Conservation (phyloP, 2,888 invertebrate genomes). For the Calameuta filiformis region DNA sequence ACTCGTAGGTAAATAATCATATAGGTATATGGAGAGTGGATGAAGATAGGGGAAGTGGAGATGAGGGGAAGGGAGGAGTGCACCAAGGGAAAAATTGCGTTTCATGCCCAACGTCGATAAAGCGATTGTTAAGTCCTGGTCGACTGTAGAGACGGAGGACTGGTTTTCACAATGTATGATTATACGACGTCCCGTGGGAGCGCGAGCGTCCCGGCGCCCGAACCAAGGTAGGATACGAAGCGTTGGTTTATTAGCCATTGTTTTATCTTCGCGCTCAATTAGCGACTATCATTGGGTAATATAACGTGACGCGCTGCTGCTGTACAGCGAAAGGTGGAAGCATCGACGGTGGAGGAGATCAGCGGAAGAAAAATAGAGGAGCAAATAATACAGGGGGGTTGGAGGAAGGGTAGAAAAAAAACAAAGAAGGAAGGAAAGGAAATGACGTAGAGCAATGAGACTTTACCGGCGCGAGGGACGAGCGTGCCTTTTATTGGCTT, state of each 20-base stretch:
- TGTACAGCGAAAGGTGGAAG: slow-evolving; percentile 36
- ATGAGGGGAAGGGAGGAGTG: neutral
- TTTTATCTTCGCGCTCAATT: slow-evolving; percentile 66
- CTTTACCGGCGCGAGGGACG: neutral
- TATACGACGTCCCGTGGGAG: slow-evolving; percentile 53
- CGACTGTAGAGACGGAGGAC: slow-evolving; percentile 39
- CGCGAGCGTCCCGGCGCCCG: slow-evolving; percentile 12
- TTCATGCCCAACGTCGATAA: neutral
- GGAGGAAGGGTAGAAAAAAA: neutral
- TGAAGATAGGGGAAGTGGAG: neutral
- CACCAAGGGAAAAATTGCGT: neutral
- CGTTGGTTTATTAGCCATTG: slow-evolving; percentile 60
- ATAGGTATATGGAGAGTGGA: neutral
- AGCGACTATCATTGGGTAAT: slow-evolving; percentile 65
- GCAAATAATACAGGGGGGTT: neutral
- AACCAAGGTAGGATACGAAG: slow-evolving; percentile 31
- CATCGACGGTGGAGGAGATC: neutral
- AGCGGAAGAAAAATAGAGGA: neutral
- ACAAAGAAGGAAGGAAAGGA: slow-evolving; percentile 1
- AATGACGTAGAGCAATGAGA: neutral
- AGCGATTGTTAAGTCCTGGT: neutral
- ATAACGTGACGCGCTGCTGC: slow-evolving; percentile 58
- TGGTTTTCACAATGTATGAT: slow-evolving; percentile 47
- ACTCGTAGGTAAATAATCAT: neutral
- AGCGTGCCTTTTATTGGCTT: neutral